Evolutionary conservation across 2,797 vertebrate genomes (phyloP).

Genomic region (Eulemur rubriventer): DNA sequence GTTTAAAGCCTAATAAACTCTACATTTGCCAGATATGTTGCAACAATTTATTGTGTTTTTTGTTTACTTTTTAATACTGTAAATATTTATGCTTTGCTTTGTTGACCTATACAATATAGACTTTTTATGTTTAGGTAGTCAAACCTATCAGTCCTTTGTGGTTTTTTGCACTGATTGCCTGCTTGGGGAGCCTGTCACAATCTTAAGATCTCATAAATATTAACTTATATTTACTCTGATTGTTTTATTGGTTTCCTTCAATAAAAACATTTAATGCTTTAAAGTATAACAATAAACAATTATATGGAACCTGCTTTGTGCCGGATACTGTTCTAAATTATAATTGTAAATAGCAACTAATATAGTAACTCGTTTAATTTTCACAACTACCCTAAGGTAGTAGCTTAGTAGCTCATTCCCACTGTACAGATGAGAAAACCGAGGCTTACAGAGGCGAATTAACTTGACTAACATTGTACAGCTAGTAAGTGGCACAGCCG

Average conservation of each 20-base stretch:
- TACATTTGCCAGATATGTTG: not conserved
- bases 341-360: not conserved
- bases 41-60: constrained; percentile 7
- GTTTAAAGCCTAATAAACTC: not conserved
- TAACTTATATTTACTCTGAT: not conserved
- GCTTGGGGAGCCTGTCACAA: not conserved
- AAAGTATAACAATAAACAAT: not conserved
- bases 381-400: not conserved
- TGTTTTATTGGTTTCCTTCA: not conserved
- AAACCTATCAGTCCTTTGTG: not conserved
- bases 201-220: constrained; percentile 2
- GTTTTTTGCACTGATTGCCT: not conserved
- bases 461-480: not conserved
- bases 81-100: not conserved
- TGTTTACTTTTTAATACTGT: not conserved
- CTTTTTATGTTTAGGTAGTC: not conserved
- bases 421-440: not conserved
- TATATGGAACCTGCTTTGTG: not conserved
- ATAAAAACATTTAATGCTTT: constrained; percentile 18
- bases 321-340: not conserved
- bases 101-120: not conserved
- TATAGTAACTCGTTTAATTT: not conserved
- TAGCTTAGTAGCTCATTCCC: not conserved
- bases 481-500: not conserved
- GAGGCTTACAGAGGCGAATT: not conserved